These are phyloP conservation scores for Trematomus loennbergii DNA, from an alignment of 2,113 vertebrate genomes.

Conservation along the genomic window DNA sequence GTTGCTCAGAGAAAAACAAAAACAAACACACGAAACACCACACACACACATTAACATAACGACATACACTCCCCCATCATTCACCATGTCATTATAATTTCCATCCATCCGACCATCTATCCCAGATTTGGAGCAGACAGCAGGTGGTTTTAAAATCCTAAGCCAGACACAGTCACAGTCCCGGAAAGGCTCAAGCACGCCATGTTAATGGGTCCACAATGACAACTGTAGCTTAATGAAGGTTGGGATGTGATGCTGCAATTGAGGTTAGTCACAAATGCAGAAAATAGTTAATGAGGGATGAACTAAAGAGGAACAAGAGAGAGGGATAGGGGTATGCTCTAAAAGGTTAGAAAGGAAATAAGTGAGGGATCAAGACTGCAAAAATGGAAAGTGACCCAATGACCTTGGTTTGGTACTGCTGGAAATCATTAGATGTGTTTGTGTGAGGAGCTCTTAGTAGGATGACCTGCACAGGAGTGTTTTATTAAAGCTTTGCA, in stretches of 20 bases:
- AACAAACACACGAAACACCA: neutral
- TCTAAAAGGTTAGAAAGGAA: slow-evolving; percentile 8
- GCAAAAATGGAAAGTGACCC: slow-evolving; percentile 22
- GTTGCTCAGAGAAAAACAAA: neutral
- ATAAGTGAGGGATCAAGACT: slow-evolving; percentile 5
- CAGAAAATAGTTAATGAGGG: neutral
- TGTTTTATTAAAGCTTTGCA: slow-evolving; percentile 65
- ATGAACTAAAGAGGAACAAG: slow-evolving; percentile 1
- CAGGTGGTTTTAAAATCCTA: slow-evolving; percentile 65
- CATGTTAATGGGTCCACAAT: slow-evolving; percentile 34
- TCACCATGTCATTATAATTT: slow-evolving; percentile 36
- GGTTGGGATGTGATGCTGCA: slow-evolving; percentile 13
- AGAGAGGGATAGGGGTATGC: neutral
- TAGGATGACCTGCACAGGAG: slow-evolving; percentile 33
- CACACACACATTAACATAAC: slow-evolving; percentile 8
- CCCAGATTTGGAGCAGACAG: slow-evolving; percentile 59
- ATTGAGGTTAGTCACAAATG: slow-evolving; percentile 22
- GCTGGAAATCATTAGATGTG: slow-evolving; percentile 25
- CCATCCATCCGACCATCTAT: slow-evolving; percentile 34
- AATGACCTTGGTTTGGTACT: slow-evolving; percentile 17
- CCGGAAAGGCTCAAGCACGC: slow-evolving; percentile 38
- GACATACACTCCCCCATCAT: neutral
- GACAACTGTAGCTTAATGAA: slow-evolving; percentile 20
- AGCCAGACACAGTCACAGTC: slow-evolving; percentile 57
- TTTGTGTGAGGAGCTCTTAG: slow-evolving; percentile 23